Evolutionary conservation across 2,113 vertebrate genomes (phyloP).

Genomic region (Ahaetulla prasina): DNA sequence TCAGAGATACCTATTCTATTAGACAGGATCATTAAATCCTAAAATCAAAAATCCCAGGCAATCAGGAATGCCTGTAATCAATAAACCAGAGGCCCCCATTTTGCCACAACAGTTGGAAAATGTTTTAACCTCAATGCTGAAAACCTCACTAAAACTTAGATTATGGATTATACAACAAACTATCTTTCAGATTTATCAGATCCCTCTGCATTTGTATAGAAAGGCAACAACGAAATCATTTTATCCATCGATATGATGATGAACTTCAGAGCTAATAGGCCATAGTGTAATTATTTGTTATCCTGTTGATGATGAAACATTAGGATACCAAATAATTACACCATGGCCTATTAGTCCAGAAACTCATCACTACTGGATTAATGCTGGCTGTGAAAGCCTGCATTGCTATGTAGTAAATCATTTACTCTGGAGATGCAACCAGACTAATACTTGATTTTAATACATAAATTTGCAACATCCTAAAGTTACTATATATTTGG

Average conservation of each 20-base stretch:
- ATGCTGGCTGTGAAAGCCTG: not conserved
- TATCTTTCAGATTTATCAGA: not conserved
- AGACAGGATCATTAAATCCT: not conserved
- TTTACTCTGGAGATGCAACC: not conserved
- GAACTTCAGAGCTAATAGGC: not conserved
- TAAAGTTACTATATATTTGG: not conserved
- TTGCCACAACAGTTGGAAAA: not conserved
- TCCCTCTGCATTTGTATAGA: not conserved
- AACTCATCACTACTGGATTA: not conserved
- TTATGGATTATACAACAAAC: not conserved
- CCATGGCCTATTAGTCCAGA: not conserved
- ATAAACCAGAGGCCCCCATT: not conserved
- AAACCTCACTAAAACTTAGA: not conserved
- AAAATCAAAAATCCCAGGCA: not conserved
- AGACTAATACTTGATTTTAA: not conserved
- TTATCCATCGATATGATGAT: not conserved
- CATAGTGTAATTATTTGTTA: not conserved
- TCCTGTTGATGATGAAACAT: not conserved
- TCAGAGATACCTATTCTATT: not conserved
- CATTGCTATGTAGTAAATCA: not conserved
- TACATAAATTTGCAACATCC: not conserved
- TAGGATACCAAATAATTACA: not conserved
- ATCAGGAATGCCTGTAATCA: not conserved
- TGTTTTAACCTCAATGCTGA: not conserved
- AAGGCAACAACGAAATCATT: not conserved